A percentile compares a stretch with the other conserved stretches of the same genome.
Conservation (phyloP, 2,797 vertebrate species). For the Diplodus puntazzo region DNA sequence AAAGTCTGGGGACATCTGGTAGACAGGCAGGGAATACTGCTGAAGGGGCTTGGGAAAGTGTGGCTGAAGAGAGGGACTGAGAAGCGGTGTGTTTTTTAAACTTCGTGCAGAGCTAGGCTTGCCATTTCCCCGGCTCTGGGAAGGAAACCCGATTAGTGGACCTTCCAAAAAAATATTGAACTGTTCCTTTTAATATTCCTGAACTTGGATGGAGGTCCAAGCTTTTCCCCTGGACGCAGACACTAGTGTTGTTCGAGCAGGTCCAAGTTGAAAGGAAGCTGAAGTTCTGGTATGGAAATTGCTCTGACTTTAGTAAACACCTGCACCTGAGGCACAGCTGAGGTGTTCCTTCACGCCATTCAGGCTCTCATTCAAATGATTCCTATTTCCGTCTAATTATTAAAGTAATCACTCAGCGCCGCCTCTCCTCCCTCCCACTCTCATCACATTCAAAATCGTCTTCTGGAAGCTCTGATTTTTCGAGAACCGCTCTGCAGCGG, state of each 20-base stretch:
- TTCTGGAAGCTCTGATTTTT: slow-evolving; percentile 51
- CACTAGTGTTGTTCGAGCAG: background rate
- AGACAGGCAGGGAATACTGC: too few species aligned
- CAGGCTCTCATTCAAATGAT: slow-evolving; percentile 50
- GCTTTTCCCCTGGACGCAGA: background rate
- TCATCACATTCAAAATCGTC: slow-evolving; percentile 56
- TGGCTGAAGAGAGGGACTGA: too few species aligned
- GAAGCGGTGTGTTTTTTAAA: too few species aligned
- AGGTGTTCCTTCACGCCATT: slow-evolving; percentile 22
- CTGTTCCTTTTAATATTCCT: background rate
- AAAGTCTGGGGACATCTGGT: too few species aligned
- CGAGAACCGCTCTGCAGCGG: slow-evolving; percentile 44
- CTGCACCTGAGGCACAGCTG: slow-evolving; percentile 22
- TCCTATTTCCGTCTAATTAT: slow-evolving; percentile 66
- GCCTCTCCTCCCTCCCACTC: slow-evolving; percentile 36
- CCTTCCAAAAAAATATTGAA: background rate
- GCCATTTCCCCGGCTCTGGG: too few species aligned
- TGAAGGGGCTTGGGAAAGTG: too few species aligned
- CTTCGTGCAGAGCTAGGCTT: too few species aligned
- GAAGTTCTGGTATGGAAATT: background rate
- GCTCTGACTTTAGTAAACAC: slow-evolving; percentile 20
- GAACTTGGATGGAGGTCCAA: background rate
- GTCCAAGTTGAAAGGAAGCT: background rate
- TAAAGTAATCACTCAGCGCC: slow-evolving; percentile 49
- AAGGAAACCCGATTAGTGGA: background rate